Evolutionary conservation across 2,888 invertebrate genomes (phyloP).

Genomic region (Apamea monoglypha): DNA sequence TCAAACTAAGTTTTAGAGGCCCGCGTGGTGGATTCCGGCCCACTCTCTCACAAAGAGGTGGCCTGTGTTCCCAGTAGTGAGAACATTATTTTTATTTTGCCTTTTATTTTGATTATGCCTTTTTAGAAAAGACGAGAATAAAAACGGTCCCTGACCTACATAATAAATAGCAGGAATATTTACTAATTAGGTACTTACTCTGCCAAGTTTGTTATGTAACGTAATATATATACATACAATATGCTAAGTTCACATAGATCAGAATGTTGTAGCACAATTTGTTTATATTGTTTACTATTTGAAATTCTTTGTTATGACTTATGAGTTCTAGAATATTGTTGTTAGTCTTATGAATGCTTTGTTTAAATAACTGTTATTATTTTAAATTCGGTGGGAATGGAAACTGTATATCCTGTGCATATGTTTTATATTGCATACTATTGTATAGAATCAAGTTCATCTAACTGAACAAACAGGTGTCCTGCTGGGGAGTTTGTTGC

Average conservation of each 20-base stretch:
- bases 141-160: constrained; percentile 37
- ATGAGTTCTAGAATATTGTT: background rate
- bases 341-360: background rate
- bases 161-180: constrained; percentile 15
- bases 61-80: background rate
- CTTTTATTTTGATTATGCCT: background rate
- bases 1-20: background rate
- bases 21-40: background rate
- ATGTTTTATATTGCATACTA: background rate
- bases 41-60: background rate
- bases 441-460: background rate
- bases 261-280: constrained; percentile 3
- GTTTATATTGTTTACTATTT: constrained; percentile 5
- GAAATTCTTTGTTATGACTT: background rate
- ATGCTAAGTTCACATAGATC: background rate
- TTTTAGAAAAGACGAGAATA: background rate
- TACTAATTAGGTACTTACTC: constrained; percentile 27
- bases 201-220: constrained; percentile 52
- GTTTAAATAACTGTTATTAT: background rate
- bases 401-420: background rate
- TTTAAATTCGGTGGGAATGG: background rate
- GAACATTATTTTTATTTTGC: background rate
- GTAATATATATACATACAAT: background rate
- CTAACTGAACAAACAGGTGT: background rate
- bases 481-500: background rate